Conservation (phyloP, 1,140 invertebrate species). For the Drosophila aff. region DNA sequence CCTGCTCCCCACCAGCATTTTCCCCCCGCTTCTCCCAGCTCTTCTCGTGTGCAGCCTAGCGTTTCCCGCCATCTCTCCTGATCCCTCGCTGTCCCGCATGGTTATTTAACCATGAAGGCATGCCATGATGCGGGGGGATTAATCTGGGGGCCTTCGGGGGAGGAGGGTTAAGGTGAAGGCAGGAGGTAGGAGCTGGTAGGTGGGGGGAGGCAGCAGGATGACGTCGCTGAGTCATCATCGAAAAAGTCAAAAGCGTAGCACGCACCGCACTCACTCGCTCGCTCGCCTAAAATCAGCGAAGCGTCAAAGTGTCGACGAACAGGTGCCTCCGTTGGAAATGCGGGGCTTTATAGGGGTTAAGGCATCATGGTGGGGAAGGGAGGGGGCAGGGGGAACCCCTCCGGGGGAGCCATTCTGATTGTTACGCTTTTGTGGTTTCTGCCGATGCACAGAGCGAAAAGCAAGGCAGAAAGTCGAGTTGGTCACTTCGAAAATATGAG, state of each 20-base stretch:
- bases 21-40: background rate
- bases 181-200: background rate
- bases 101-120: slow-evolving; percentile 70
- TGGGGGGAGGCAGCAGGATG: slow-evolving; percentile 1
- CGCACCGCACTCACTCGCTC: slow-evolving; percentile 23
- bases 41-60: slow-evolving; percentile 59
- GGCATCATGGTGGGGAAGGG: background rate
- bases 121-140: slow-evolving; percentile 16
- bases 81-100: slow-evolving; percentile 17
- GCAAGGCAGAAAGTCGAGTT: rapidly evolving
- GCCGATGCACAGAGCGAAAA: slow-evolving; percentile 17
- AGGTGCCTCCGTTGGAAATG: slow-evolving; percentile 34
- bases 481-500: background rate
- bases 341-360: slow-evolving; percentile 3
- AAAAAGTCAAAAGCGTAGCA: slow-evolving; percentile 44
- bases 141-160: slow-evolving; percentile 9
- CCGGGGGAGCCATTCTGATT: slow-evolving; percentile 45
- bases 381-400: background rate
- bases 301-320: slow-evolving; percentile 81
- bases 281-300: slow-evolving; percentile 67
- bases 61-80: slow-evolving; percentile 24
- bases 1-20: background rate
- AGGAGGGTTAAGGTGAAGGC: slow-evolving; percentile 17
- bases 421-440: slow-evolving; percentile 72
- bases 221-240: slow-evolving; percentile 42